Evolutionary conservation across 2,113 vertebrate genomes (phyloP), one percentile per base, ranked within the genome.

Genomic region (Phrynocephalus versicolor): DNA sequence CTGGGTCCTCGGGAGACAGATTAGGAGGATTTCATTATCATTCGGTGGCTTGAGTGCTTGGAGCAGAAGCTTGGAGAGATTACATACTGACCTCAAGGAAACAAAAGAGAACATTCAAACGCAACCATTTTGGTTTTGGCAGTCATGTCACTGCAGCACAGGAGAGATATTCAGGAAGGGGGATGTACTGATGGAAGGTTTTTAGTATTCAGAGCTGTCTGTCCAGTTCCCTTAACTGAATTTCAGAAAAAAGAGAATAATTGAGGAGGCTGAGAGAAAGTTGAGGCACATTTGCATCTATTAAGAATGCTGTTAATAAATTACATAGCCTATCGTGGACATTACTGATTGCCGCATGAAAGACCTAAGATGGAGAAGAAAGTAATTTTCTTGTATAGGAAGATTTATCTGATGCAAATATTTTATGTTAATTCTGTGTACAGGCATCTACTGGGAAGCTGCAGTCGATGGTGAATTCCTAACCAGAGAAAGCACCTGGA

Each of bases 1-100:
- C 8, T 30, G 27, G 51, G 79, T 18, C 3, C 23, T 6, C 16
- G 35, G 45, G 64, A 83, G 81, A 72, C 71, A 74, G 57, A 62
- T 78, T 79, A 79, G 74, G n/a, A 79, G 74, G n/a, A 72, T 72
- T 62, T 79, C 57, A 77, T 87, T 83, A 87, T 45, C 39, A 37
- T 37, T 35, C 79, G 41, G 67, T 83, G 65, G n/a, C 39, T 62
- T 51, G 80, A 51, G 5, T 0, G 0, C 12, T 72, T 79, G n/a
- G 7, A 77, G 27, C 18, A 21, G 72, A 79, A 77, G 21, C 9
- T 51, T 16, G 58, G 9, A n/a, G 65, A n/a, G n/a, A 55, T 55
- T n/a, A 37, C 67, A 25, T n/a, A 1, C 0, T 84, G 64, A 55
- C 41, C 57, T 57, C 1, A 0, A 27, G n/a, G 8, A 10, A 85